phyloP scores from a whole-genome alignment of 2,888 invertebrate species.

The Drosophila emarginata region DNA sequence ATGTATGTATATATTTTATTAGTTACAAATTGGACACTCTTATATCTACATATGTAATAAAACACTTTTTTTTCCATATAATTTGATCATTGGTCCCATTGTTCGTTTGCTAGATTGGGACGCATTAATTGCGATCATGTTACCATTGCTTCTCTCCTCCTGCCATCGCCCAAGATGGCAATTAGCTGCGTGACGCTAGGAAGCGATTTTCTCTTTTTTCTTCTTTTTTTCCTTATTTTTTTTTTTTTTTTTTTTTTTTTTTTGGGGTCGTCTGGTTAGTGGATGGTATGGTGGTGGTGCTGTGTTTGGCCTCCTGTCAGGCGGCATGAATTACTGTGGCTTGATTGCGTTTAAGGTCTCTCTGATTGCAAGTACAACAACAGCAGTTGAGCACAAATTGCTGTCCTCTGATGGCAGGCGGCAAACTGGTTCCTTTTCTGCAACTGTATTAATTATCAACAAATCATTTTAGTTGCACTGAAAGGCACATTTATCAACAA shows the following conservation, averaged over 20 bases:
- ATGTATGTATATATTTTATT: too few species aligned
- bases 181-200: conserved; percentile 62
- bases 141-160: conserved; percentile 3
- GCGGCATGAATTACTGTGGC: conserved; percentile 73
- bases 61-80: background rate
- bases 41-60: background rate
- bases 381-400: conserved; percentile 62
- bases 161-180: conserved; percentile 35
- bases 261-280: conserved; percentile 31
- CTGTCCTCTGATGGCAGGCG: conserved; percentile 47
- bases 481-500: conserved; percentile 74
- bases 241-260: conserved; percentile 25
- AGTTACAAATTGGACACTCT: background rate
- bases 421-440: conserved; percentile 56
- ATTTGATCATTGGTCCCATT: background rate
- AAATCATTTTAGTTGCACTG: conserved; percentile 75
- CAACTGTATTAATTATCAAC: conserved; percentile 75
- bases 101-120: conserved; percentile 27
- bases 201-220: conserved; percentile 31
- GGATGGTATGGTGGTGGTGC: conserved; percentile 1
- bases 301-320: conserved; percentile 54
- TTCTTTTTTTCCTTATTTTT: conserved; percentile 14
- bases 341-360: conserved; percentile 75
- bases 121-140: conserved; percentile 57
- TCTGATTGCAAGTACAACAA: conserved; percentile 54